Conservation (phyloP, 2,113 vertebrate species). For the Gallinago paraguaiae region DNA sequence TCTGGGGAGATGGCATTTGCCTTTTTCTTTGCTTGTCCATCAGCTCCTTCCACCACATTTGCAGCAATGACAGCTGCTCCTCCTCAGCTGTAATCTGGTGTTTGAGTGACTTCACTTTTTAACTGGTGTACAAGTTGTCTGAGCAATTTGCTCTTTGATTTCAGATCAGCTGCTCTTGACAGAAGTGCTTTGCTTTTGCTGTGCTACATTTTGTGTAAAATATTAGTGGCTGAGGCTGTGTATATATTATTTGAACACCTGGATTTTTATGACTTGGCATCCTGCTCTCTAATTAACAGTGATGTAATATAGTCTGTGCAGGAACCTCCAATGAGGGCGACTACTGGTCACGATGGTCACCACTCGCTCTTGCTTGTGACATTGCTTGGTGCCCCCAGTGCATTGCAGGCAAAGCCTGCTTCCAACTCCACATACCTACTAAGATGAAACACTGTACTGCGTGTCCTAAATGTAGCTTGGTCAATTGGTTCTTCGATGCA, state of each 20-base stretch:
- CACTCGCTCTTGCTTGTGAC: neutral
- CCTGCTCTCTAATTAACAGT: neutral
- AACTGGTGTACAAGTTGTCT: neutral
- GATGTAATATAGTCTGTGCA: neutral
- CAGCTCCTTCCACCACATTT: neutral
- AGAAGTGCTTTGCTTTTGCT: neutral
- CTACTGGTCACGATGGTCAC: neutral
- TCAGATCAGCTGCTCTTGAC: neutral
- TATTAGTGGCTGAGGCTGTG: neutral
- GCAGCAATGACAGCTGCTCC: neutral
- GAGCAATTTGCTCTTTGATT: neutral
- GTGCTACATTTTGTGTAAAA: neutral
- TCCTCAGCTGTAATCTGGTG: neutral
- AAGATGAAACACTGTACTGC: neutral
- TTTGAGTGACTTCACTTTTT: neutral
- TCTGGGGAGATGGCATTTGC: neutral
- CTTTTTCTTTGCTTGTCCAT: neutral
- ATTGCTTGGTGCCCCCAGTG: neutral
- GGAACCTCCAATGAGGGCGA: neutral
- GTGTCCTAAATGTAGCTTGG: neutral
- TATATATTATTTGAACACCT: neutral
- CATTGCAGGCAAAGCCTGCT: neutral
- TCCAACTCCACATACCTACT: neutral
- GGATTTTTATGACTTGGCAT: neutral
- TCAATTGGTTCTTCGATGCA: neutral